phyloP scores from a whole-genome alignment of 1,140 invertebrate species.

The Delia radicum region DNA sequence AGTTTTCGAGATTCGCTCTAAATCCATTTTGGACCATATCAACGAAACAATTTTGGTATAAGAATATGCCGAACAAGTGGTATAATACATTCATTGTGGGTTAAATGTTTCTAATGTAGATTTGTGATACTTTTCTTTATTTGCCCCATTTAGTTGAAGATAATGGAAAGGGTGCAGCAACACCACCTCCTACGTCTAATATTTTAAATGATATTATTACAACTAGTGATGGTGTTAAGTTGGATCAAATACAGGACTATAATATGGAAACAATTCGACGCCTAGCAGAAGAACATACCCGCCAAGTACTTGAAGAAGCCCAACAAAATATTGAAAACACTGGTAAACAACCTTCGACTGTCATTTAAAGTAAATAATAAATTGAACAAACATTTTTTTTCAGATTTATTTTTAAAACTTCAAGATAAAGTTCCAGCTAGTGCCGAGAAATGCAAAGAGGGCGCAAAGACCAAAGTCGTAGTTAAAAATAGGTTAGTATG shows the following conservation, averaged over 20 bases:
- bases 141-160: background rate
- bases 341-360: constrained; percentile 13
- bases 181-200: background rate
- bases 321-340: constrained; percentile 24
- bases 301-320: constrained; percentile 28
- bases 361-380: no score
- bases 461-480: background rate
- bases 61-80: no score
- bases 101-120: no score
- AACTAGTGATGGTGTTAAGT: background rate
- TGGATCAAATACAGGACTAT: background rate
- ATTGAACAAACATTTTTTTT: background rate
- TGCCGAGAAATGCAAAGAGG: background rate
- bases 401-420: background rate
- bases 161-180: background rate
- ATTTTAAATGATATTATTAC: background rate
- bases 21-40: no score
- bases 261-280: constrained; percentile 24
- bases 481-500: background rate
- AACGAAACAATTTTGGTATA: no score
- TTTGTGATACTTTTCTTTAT: no score
- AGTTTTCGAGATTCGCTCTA: no score
- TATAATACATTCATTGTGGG: no score
- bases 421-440: background rate
- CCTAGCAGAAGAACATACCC: constrained; percentile 28